Conservation (phyloP, 2,797 vertebrate genomes). For the Lepus townsendii region DNA sequence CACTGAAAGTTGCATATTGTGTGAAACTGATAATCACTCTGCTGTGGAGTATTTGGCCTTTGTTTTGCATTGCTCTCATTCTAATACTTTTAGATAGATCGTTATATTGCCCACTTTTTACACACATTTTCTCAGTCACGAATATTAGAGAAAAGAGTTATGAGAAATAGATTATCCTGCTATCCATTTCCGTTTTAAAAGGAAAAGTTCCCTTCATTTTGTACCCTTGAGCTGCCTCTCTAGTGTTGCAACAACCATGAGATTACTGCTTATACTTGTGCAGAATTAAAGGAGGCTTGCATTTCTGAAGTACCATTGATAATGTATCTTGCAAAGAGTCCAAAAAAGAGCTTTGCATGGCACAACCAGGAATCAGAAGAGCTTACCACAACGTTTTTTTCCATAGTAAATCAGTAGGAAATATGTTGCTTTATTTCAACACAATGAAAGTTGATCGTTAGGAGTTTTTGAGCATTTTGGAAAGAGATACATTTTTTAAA, state of each 20-base stretch:
- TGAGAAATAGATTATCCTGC: not conserved
- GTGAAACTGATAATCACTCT: not conserved
- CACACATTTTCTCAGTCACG: not conserved
- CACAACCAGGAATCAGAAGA: not conserved
- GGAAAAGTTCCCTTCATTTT: not conserved
- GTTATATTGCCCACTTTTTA: not conserved
- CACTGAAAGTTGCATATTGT: slow-evolving; percentile 47
- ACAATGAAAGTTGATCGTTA: not conserved
- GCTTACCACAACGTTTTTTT: not conserved
- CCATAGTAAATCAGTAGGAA: not conserved
- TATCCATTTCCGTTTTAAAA: not conserved
- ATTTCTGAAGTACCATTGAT: not conserved
- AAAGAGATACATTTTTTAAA: not conserved
- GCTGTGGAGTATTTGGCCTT: not conserved
- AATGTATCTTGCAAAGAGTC: not conserved
- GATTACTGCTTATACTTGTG: not conserved
- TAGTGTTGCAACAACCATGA: not conserved
- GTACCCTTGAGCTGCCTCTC: not conserved
- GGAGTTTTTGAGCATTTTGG: not conserved
- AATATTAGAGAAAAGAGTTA: not conserved
- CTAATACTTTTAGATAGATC: not conserved
- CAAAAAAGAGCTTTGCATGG: not conserved
- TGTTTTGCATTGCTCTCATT: too few species aligned
- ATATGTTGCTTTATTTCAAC: not conserved
- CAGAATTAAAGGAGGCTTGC: not conserved